Base-by-base conservation (phyloP, 2,797 vertebrate species). In the Lagodon rhomboides region DNA sequence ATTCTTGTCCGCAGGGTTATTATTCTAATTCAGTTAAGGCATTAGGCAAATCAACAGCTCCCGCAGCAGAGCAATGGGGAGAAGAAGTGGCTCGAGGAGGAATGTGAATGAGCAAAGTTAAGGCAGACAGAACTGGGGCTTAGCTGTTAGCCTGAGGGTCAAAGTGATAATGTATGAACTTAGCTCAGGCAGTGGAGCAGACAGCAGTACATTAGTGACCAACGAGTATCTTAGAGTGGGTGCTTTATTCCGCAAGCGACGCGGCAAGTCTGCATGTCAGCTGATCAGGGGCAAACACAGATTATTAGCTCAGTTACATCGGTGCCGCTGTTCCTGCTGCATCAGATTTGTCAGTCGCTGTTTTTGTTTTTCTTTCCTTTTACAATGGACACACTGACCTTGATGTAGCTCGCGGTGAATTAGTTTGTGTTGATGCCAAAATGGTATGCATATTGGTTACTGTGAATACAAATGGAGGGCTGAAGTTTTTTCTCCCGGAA, bases 41-140 rank as follows among this genome's bases (percentile, higher is more conserved):
- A 89, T 92, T 91, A 91, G 76, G 85, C 85, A 92, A 93, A 92
- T 90, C 90, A 90, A 89, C 90, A 83, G 78, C 81, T 88, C 89
- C 72, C 20, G 38, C 77, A 82, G 84, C 81, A 86, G 83, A 56
- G 22, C 75, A 81, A 85, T 49, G 20, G 80, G 76, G 80, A 88
- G 73, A 87, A 88, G 73, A 86, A 60, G 83, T 64, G 79, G 79
- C 87, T 85, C 53, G 84, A 89, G 85, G 87, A 82, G 79, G 75
- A 90, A 90, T 91, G 84, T 84, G 91, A 93, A 90, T 91, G 83
- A 94, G 82, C 84, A 74, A 85, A 92, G 90, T 91, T 87, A 77
- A 88, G 87, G 80, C 88, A 92, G 93, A 93, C 92, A 95, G 91
- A 93, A 93, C 87, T 93, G 86, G 92, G 92, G 87, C 91, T 94